Conservation (phyloP, 2,888 invertebrate genomes). For the Rotaria sp. region DNA sequence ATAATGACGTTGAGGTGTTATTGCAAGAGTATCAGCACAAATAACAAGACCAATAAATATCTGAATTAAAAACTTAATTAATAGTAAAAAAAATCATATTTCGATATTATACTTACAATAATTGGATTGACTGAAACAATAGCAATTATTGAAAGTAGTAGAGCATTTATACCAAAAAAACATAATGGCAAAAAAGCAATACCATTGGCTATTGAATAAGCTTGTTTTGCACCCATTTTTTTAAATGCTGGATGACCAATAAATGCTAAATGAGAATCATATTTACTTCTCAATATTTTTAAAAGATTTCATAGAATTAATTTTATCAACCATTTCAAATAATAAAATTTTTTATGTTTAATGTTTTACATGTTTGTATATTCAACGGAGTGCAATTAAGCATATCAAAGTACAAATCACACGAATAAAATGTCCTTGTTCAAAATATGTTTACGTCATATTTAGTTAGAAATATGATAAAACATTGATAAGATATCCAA, state of each 20-base stretch:
- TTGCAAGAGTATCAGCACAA: slow-evolving; percentile 1
- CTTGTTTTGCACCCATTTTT: slow-evolving; percentile 29
- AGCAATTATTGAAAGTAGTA: background rate
- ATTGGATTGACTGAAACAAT: slow-evolving; percentile 23
- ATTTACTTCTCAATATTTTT: background rate
- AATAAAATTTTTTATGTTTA: no score
- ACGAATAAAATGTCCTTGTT: background rate
- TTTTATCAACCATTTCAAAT: no score
- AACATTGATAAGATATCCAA: no score
- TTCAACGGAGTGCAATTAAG: no score
- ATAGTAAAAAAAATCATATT: background rate
- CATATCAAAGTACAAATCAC: background rate
- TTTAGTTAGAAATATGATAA: background rate
- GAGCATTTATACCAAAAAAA: slow-evolving; percentile 9
- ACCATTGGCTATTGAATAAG: background rate
- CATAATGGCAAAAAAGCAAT: slow-evolving; percentile 9
- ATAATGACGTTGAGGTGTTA: slow-evolving; percentile 18
- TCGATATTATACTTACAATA: background rate
- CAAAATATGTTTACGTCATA: background rate
- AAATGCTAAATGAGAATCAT: background rate
- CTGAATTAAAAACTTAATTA: background rate
- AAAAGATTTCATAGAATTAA: no score
- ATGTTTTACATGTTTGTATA: no score
- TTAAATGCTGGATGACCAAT: slow-evolving; percentile 31
- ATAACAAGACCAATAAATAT: slow-evolving; percentile 25